Percentiles rank a stretch among this genome's conserved stretches.
These are phyloP conservation scores for Halocynthia aurantium DNA, from an alignment of 23 tunicate genomes.

Conservation along the genomic window DNA sequence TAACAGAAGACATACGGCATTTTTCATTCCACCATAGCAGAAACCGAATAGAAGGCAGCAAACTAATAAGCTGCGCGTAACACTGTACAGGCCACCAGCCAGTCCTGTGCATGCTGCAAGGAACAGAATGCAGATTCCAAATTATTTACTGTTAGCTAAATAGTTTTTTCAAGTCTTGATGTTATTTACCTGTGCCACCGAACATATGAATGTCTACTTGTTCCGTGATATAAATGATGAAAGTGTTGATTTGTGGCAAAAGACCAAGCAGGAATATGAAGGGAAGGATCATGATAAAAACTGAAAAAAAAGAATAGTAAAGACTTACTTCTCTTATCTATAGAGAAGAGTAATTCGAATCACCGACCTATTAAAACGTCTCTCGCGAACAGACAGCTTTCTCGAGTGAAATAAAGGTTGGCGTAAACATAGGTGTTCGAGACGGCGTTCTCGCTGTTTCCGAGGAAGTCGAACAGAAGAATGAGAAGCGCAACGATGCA, in stretches of 20 bases:
- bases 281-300: conserved; percentile 54
- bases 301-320: conserved; percentile 27
- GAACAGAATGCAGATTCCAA: background rate
- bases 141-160: background rate
- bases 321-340: no score
- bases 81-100: conserved; percentile 21
- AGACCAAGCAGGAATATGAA: conserved; percentile 58
- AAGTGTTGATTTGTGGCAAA: conserved; percentile 83
- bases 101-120: conserved; percentile 58
- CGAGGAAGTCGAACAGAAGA: conserved; percentile 53
- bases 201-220: conserved; percentile 79
- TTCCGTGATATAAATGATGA: conserved; percentile 47
- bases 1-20: background rate
- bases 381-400: conserved; percentile 36
- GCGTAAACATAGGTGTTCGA: conserved; percentile 20
- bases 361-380: conserved; percentile 59
- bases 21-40: conserved; percentile 61
- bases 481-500: conserved; percentile 39
- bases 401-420: conserved; percentile 1
- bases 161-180: background rate
- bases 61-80: conserved; percentile 28
- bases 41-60: conserved; percentile 30
- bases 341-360: background rate
- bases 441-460: background rate
- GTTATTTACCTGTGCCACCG: conserved; percentile 67